These are phyloP conservation scores for Gastracanthus pulcherrimus DNA, from an alignment of 2,888 invertebrate genomes.

Conservation along the genomic window DNA sequence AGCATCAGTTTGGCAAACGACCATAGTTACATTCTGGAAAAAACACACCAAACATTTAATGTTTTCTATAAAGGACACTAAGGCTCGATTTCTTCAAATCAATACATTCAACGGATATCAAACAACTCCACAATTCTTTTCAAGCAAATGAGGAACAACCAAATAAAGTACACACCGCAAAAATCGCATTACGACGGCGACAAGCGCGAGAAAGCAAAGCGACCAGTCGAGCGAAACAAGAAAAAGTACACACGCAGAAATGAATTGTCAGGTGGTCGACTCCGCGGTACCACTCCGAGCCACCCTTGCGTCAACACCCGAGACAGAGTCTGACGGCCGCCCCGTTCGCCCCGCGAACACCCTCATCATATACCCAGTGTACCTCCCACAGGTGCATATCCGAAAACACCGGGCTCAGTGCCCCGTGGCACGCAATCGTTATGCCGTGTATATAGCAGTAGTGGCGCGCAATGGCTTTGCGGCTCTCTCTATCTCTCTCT, in stretches of 20 bases:
- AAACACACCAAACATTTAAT: no score
- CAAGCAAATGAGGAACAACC: not conserved
- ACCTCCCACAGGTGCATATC: constrained; percentile 17
- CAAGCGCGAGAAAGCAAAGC: not conserved
- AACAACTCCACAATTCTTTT: no score
- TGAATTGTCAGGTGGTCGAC: not conserved
- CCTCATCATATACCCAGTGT: no score
- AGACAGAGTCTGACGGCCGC: constrained; percentile 40
- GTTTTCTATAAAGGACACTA: no score
- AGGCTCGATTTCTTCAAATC: no score
- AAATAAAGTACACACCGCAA: not conserved
- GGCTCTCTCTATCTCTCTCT: no score
- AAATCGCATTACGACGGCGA: not conserved
- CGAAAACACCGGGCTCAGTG: constrained; percentile 67
- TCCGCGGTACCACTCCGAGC: constrained; percentile 68
- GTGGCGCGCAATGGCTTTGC: constrained; percentile 65
- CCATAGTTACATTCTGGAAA: no score
- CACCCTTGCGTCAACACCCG: constrained; percentile 67
- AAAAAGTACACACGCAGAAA: not conserved
- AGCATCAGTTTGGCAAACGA: no score
- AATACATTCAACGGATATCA: no score
- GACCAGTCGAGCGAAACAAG: not conserved
- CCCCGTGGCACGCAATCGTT: constrained; percentile 74
- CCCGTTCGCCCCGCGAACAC: constrained; percentile 37
- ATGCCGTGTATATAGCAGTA: no score